Percentiles rank a stretch among this genome's conserved stretches.
These are phyloP conservation scores for Phalacrocorax brasilianus DNA, from an alignment of 2,113 vertebrate genomes.

Conservation along the genomic window DNA sequence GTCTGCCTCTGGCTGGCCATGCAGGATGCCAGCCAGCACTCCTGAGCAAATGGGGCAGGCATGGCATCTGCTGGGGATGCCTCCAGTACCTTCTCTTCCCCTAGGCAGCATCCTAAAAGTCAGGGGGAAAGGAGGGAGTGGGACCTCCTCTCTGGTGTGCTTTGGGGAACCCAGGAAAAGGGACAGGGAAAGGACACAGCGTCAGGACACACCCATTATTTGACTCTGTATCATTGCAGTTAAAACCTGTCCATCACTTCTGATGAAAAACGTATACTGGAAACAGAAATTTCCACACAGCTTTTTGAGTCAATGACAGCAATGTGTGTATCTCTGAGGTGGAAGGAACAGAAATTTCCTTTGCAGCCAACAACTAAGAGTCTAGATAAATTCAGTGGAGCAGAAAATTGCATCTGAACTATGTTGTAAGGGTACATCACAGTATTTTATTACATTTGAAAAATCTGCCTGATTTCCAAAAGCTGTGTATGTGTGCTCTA, in stretches of 20 bases:
- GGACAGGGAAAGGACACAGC: neutral
- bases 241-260: neutral
- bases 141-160: neutral
- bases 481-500: neutral
- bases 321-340: conserved; percentile 1
- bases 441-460: conserved; percentile 46
- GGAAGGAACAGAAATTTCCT: conserved; percentile 54
- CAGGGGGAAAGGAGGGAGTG: neutral
- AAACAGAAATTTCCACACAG: conserved; percentile 12
- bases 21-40: neutral
- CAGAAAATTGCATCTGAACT: conserved; percentile 70
- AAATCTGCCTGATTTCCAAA: conserved; percentile 40
- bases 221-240: neutral
- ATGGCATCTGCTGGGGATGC: fast-evolving
- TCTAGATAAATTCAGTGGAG: conserved; percentile 63
- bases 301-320: conserved; percentile 36
- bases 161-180: neutral
- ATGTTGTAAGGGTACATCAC: conserved; percentile 26
- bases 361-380: conserved; percentile 40
- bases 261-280: conserved; percentile 25
- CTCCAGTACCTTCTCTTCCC: neutral
- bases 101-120: neutral
- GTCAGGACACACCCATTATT: neutral
- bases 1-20: neutral
- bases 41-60: neutral